These are phyloP conservation scores for Thamnaconus septentrionalis DNA, from an alignment of 2,113 vertebrate genomes.

Conservation along the genomic window DNA sequence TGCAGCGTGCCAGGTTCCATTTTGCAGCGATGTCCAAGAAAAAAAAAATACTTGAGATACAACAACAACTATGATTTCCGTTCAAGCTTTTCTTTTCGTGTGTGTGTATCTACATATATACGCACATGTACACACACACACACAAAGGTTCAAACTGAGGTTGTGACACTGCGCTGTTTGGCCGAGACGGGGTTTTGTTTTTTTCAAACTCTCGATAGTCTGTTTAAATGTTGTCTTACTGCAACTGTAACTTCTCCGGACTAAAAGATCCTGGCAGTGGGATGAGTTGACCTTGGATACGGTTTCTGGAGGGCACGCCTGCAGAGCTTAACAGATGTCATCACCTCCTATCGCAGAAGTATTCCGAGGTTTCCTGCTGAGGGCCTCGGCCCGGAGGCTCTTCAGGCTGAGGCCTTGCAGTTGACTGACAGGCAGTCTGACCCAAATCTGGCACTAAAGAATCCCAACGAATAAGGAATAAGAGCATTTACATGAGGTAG, in stretches of 20 bases:
- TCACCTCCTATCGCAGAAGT: slow-evolving; percentile 63
- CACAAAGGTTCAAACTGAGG: background rate
- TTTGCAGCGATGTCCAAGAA: too few relatives aligned
- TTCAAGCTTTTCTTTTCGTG: too few relatives aligned
- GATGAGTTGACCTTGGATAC: slow-evolving; percentile 68
- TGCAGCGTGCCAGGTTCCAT: too few relatives aligned
- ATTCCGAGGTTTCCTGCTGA: slow-evolving; percentile 45
- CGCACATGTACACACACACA: too few relatives aligned
- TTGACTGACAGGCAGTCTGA: slow-evolving; percentile 43
- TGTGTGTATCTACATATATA: too few relatives aligned
- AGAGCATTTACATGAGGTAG: too few relatives aligned
- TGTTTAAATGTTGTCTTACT: slow-evolving; percentile 35
- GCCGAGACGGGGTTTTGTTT: slow-evolving; percentile 11
- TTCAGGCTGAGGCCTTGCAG: slow-evolving; percentile 16
- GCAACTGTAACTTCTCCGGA: slow-evolving; percentile 49
- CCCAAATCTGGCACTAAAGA: slow-evolving; percentile 16
- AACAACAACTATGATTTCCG: too few relatives aligned
- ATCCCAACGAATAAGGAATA: background rate
- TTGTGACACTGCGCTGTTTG: slow-evolving; percentile 11
- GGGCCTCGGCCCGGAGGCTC: slow-evolving; percentile 4
- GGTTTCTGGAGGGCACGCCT: slow-evolving; percentile 65
- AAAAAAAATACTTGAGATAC: too few relatives aligned
- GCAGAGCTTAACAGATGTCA: slow-evolving; percentile 71
- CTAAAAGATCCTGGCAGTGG: slow-evolving; percentile 52
- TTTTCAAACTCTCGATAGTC: slow-evolving; percentile 16